Percentiles rank a stretch among this genome's conserved stretches.
These are phyloP conservation scores for Mactra quadrangularis DNA, from an alignment of 1,140 invertebrate genomes.

Conservation along the genomic window DNA sequence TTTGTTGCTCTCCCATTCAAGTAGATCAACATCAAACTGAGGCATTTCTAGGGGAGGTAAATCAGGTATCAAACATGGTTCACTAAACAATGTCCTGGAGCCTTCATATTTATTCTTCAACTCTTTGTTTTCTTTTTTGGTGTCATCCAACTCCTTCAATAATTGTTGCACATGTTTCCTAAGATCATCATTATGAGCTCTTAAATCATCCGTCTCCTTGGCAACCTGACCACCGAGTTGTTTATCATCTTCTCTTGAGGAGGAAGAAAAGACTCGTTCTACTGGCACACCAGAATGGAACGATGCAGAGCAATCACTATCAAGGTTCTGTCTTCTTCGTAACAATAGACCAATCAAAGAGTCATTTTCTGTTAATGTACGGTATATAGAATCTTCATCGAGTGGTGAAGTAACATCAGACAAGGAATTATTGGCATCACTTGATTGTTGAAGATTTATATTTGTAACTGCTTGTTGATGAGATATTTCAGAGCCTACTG, in stretches of 20 bases:
- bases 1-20: constrained; percentile 47
- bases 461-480: background rate
- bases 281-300: constrained; percentile 51
- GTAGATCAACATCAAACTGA: constrained; percentile 62
- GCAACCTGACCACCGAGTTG: constrained; percentile 59
- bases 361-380: constrained; percentile 69
- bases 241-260: background rate
- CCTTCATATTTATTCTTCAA: constrained; percentile 34
- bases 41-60: constrained; percentile 72
- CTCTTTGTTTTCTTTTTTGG: constrained; percentile 56
- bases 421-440: constrained; percentile 18
- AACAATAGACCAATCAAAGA: constrained; percentile 65
- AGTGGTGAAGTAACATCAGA: constrained; percentile 16
- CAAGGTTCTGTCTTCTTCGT: constrained; percentile 36
- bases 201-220: constrained; percentile 66
- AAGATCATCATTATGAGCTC: constrained; percentile 65
- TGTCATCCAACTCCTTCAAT: constrained; percentile 64
- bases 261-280: constrained; percentile 17
- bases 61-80: constrained; percentile 59
- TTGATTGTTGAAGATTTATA: background rate
- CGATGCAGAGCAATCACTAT: background rate
- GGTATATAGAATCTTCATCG: constrained; percentile 58
- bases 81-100: constrained; percentile 29
- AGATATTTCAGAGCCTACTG: constrained; percentile 20
- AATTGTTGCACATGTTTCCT: constrained; percentile 64